Conservation (phyloP, 2,888 invertebrate genomes). For the Chirona hameri region DNA sequence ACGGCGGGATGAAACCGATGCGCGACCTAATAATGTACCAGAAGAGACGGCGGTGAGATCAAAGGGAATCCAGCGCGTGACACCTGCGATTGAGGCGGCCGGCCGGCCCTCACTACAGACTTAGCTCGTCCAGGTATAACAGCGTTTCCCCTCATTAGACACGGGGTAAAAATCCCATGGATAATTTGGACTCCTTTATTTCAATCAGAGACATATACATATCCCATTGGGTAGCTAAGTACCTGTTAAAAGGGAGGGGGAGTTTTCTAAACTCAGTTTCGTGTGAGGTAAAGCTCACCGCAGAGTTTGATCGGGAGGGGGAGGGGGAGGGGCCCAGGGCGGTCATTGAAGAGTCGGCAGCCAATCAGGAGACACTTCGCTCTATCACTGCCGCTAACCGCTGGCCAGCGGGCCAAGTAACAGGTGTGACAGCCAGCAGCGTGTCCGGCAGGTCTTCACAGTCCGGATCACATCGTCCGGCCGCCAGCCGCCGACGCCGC, state of each 20-base stretch:
- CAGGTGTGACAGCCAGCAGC: too few relatives aligned
- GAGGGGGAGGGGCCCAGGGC: too few relatives aligned
- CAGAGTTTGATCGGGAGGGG: too few relatives aligned
- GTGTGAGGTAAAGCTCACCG: neutral
- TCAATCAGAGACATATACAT: neutral
- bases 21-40: neutral
- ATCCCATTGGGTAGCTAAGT: neutral
- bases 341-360: too few relatives aligned
- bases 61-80: conserved; percentile 39
- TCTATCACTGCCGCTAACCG: too few relatives aligned
- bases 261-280: neutral
- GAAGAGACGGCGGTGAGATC: conserved; percentile 41
- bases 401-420: too few relatives aligned
- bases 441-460: too few relatives aligned
- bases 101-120: conserved; percentile 2
- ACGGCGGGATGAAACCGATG: conserved; percentile 5
- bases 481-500: too few relatives aligned
- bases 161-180: neutral
- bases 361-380: too few relatives aligned
- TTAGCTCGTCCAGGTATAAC: neutral
- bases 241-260: neutral
- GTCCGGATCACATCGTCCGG: too few relatives aligned
- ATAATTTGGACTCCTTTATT: neutral
- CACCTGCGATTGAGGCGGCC: conserved; percentile 22
- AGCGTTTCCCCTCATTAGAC: conserved; percentile 5